Conservation (phyloP, 53 echinoderm and acorn worm species). For the Paracentrotus lividus region DNA sequence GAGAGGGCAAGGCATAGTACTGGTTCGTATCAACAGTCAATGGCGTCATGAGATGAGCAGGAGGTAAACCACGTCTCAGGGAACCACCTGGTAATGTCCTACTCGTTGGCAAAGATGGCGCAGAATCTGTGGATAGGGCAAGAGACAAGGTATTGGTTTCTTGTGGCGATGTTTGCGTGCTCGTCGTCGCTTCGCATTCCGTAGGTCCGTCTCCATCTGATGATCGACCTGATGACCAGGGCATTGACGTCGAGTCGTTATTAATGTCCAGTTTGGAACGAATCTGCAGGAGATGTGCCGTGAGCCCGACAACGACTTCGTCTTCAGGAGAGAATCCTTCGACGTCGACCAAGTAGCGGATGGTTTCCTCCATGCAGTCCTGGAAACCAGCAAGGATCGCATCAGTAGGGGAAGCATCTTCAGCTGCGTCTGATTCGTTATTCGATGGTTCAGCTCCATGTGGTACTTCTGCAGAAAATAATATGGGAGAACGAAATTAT, state of each 20-base stretch:
- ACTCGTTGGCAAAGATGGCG: slow-evolving; percentile 40
- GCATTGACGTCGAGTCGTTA: slow-evolving; percentile 64
- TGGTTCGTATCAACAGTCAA: slow-evolving; percentile 97
- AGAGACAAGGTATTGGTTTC: slow-evolving; percentile 73
- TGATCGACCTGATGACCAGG: slow-evolving; percentile 65
- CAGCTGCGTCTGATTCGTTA: not conserved
- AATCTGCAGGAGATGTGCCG: slow-evolving; percentile 79
- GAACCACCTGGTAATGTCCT: slow-evolving; percentile 38
- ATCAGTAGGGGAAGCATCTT: slow-evolving; percentile 44
- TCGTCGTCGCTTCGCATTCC: slow-evolving; percentile 65
- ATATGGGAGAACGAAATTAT: not conserved
- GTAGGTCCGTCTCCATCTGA: slow-evolving; percentile 51
- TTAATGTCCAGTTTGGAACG: slow-evolving; percentile 53
- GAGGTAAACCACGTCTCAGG: slow-evolving; percentile 38
- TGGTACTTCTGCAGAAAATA: not conserved
- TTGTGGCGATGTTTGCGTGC: slow-evolving; percentile 76
- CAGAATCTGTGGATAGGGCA: slow-evolving; percentile 61
- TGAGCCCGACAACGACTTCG: slow-evolving; percentile 89
- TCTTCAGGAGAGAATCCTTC: slow-evolving; percentile 92
- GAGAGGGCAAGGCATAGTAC: slow-evolving; percentile 95
- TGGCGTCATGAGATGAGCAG: slow-evolving; percentile 83
- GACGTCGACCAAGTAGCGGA: slow-evolving; percentile 91
- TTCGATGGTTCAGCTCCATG: not conserved
- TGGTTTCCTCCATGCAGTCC: slow-evolving; percentile 97
- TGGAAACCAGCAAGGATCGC: slow-evolving; percentile 85